A percentile compares a stretch with the other conserved stretches of the same genome.
phyloP scores from a whole-genome alignment of 2,113 vertebrate species.

The Thomomys bottae region DNA sequence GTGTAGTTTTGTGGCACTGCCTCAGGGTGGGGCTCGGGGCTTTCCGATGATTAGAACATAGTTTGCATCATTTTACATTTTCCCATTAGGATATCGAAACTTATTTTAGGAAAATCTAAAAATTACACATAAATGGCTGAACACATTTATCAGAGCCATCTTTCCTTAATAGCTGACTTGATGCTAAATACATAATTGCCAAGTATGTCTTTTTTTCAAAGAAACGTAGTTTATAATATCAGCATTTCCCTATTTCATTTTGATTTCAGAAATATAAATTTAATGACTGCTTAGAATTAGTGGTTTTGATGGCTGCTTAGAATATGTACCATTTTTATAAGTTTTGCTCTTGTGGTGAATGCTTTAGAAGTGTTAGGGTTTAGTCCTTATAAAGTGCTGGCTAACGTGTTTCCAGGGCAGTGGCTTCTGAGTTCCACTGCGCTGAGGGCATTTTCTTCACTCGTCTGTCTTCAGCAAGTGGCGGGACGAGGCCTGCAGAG shows the following conservation, averaged over 20 bases:
- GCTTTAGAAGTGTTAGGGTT: background rate
- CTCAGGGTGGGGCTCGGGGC: background rate
- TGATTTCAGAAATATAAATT: background rate
- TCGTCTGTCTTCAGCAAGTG: too few relatives aligned
- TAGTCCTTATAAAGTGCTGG: background rate
- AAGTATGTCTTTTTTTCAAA: conserved; percentile 8
- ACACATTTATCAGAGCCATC: background rate
- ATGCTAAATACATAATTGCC: background rate
- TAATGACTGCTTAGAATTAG: background rate
- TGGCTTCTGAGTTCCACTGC: background rate
- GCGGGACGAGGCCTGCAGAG: background rate
- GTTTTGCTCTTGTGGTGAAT: background rate
- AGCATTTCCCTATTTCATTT: background rate
- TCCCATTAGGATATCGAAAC: background rate
- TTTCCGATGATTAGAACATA: background rate
- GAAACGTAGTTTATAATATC: background rate
- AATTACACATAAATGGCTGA: background rate
- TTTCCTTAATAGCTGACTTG: background rate
- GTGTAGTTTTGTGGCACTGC: too few relatives aligned
- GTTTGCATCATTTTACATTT: background rate
- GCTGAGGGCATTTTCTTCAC: background rate
- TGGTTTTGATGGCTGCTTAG: background rate
- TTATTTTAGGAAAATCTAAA: background rate
- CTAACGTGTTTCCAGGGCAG: background rate
- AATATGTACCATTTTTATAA: background rate